phyloP scores from a whole-genome alignment of 2,113 vertebrate species.

The Ptilonorhynchus violaceus region DNA sequence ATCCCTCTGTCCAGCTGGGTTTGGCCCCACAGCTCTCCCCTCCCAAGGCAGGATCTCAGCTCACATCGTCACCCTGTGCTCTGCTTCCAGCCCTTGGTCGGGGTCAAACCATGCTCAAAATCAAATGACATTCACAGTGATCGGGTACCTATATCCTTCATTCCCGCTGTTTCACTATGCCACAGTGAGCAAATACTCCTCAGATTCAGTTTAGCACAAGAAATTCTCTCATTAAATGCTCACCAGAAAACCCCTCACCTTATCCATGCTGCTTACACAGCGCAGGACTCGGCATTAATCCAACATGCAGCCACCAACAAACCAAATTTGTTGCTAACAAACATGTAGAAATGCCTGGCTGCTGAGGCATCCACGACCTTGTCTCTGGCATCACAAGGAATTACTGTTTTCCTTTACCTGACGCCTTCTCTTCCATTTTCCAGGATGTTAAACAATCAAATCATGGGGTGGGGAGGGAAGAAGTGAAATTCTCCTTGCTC shows the following conservation, averaged over 20 bases:
- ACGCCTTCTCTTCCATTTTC: background rate
- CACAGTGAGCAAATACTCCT: background rate
- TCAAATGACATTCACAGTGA: background rate
- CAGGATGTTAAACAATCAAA: background rate
- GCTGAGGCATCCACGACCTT: background rate
- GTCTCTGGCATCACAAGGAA: background rate
- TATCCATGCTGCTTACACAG: background rate
- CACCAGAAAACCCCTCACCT: background rate
- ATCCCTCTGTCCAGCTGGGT: background rate
- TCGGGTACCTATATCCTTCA: background rate
- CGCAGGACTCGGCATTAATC: rapidly evolving
- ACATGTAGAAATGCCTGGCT: background rate
- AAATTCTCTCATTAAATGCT: background rate
- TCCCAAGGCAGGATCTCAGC: background rate
- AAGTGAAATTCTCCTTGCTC: background rate
- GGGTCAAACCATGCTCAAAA: background rate
- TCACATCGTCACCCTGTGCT: rapidly evolving
- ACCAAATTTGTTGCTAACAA: background rate
- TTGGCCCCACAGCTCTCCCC: background rate
- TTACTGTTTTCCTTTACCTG: background rate
- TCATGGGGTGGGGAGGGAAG: background rate
- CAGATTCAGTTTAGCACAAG: background rate
- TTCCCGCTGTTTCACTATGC: background rate
- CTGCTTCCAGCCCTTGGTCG: background rate
- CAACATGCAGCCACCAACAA: background rate